Evolutionary conservation across 1,140 invertebrate species (phyloP), one percentile per base, ranked within the genome.

Genomic region (Archegozetes longisetosus): DNA sequence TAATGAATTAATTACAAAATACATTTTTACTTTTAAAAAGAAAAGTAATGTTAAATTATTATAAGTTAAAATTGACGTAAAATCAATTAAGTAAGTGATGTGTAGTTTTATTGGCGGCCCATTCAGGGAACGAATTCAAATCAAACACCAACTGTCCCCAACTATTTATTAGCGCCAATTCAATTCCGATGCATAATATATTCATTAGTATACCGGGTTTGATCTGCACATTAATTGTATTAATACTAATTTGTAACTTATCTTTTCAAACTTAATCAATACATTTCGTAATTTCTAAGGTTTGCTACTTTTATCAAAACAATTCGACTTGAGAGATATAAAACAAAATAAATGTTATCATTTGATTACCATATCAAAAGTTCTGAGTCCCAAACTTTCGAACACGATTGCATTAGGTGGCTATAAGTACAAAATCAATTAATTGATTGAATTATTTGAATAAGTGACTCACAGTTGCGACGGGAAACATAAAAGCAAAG

Each of bases 141-240:
- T 77, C 70, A 64, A 80, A 82, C 1, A 80, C 69, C 2, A 69
- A 70, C 13, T 68, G 67, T 25, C 80, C 80, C 68, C 80, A 76
- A 0, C 83, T 86, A 52, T 84, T 79, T 67, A 85, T 84, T 40
- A 81, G 77, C 0, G 79, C 64, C 63, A 80, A 80, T 2, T 85
- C 76, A 3, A 84, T 68, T 1, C 81, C 49, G 0, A 87, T 77
- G 14, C 84, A 84, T 13, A 88, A 75, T 1, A 88, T 68, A 66
- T 83, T 88, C 47, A 88, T 82, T 0, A 85, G 80, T 55, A 87
- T 80, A 2, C 87, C 86, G 26, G 84, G 82, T 58, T 84, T 78
- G 17, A 74, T 71, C 77, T 78, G 64, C 22, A 67, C 65, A 29
- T 1, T 49, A 20, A 1, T 22, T 22, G 25, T 48, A 61, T 59